Percentiles rank a stretch among this genome's conserved stretches.
phyloP scores from a whole-genome alignment of 2,888 invertebrate species.

The Drosophila ezoana region DNA sequence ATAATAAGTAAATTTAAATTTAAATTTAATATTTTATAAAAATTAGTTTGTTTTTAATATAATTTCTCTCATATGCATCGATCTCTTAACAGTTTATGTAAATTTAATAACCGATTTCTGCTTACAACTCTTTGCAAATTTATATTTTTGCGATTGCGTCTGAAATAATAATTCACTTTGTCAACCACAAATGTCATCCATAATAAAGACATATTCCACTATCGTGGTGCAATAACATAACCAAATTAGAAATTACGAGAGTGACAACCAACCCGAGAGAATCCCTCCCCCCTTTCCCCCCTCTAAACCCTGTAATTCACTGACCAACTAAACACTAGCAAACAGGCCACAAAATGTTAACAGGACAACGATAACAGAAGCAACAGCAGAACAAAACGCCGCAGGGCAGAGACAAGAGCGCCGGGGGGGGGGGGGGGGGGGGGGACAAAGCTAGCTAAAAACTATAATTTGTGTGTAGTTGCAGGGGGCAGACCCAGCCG shows the following conservation, averaged over 20 bases:
- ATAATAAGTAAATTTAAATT: no score
- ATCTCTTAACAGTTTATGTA: no score
- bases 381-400: slow-evolving; percentile 7
- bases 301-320: background rate
- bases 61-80: no score
- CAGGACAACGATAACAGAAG: slow-evolving; percentile 34
- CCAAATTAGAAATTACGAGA: slow-evolving; percentile 60
- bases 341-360: slow-evolving; percentile 44
- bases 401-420: background rate
- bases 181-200: slow-evolving; percentile 25
- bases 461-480: slow-evolving; percentile 68
- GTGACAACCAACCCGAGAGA: slow-evolving; percentile 7
- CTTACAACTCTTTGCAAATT: background rate
- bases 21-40: background rate
- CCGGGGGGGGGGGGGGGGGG: no score
- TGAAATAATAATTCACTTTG: slow-evolving; percentile 37
- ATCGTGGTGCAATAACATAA: slow-evolving; percentile 44
- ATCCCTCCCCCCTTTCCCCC: background rate
- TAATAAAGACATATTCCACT: slow-evolving; percentile 32
- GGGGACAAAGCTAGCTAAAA: slow-evolving; percentile 60
- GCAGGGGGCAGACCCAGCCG: background rate
- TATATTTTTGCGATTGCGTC: no score
- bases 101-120: background rate
- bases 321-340: slow-evolving; percentile 5
- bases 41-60: background rate